These are phyloP conservation scores for Drosophila nigricruria DNA, from an alignment of 2,888 invertebrate species.

Conservation along the genomic window DNA sequence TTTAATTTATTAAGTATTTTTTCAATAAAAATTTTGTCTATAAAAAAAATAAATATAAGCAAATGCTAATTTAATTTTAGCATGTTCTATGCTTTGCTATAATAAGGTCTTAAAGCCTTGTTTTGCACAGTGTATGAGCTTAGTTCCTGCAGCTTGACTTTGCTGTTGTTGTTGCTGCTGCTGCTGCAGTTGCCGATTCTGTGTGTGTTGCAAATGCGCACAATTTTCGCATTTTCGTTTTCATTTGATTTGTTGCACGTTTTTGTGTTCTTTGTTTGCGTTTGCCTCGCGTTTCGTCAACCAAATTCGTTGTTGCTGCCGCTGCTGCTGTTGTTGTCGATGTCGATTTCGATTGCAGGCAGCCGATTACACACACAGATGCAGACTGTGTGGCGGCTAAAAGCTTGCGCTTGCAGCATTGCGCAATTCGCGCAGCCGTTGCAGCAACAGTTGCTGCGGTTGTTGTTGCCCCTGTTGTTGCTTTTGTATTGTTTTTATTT, in stretches of 20 bases:
- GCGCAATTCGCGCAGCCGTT: constrained; percentile 50
- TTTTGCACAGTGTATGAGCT: not conserved
- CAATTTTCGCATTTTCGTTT: constrained; percentile 57
- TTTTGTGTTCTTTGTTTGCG: constrained; percentile 51
- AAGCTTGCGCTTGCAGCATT: constrained; percentile 52
- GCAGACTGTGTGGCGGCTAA: constrained; percentile 29
- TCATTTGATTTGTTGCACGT: constrained; percentile 63
- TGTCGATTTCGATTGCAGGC: constrained; percentile 52
- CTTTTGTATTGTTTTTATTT: constrained; percentile 12
- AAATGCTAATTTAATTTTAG: not conserved
- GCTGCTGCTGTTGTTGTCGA: constrained; percentile 25
- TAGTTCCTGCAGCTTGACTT: not conserved
- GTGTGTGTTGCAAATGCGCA: constrained; percentile 36
- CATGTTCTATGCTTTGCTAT: not conserved
- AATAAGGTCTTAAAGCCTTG: not conserved
- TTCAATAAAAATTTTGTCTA: too few species aligned
- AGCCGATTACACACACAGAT: constrained; percentile 39
- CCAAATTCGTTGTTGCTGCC: constrained; percentile 35
- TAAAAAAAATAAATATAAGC: too few species aligned
- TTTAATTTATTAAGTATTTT: too few species aligned
- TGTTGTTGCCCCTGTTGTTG: constrained; percentile 13
- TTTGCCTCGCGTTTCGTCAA: constrained; percentile 55
- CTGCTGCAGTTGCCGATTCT: constrained; percentile 24
- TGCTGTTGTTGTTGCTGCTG: not conserved
- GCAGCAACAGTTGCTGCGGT: constrained; percentile 40